phyloP scores from a whole-genome alignment of 2,888 invertebrate genomes.

The Athalia circularis region DNA sequence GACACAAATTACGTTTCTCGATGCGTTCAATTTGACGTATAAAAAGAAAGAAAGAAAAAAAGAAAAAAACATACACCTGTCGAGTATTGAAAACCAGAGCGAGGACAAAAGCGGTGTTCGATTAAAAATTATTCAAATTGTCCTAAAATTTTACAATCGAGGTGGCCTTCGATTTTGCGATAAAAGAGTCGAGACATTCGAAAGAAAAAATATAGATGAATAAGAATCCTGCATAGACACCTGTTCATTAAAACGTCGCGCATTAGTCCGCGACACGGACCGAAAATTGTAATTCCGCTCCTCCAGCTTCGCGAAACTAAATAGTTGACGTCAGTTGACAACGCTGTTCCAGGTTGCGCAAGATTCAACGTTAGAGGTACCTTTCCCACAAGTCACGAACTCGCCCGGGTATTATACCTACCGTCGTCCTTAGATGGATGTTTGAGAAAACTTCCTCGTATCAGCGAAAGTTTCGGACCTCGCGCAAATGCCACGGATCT shows the following conservation, averaged over 20 bases:
- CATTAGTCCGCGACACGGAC: background rate
- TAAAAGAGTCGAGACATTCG: background rate
- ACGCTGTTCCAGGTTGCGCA: background rate
- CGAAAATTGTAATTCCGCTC: background rate
- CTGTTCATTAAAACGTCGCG: background rate
- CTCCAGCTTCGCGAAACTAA: constrained; percentile 3
- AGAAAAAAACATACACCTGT: constrained; percentile 4
- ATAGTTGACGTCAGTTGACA: background rate
- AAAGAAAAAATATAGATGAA: background rate
- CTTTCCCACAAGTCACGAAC: constrained; percentile 18
- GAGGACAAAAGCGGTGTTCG: constrained; percentile 15
- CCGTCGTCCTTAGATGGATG: constrained; percentile 30
- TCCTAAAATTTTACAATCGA: background rate
- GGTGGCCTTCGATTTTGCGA: constrained; percentile 32
- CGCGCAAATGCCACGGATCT: background rate
- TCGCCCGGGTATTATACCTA: background rate
- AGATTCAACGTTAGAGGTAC: background rate
- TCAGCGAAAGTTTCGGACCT: constrained; percentile 60
- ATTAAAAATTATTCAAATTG: constrained; percentile 29
- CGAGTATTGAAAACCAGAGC: constrained; percentile 27
- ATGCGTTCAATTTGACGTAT: constrained; percentile 10
- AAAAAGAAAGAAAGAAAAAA: background rate
- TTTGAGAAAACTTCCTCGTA: constrained; percentile 63
- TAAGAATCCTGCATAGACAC: constrained; percentile 13
- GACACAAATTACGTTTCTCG: constrained; percentile 19